Evolutionary conservation across 1,140 invertebrate species (phyloP), one percentile per base, ranked within the genome.

Genomic region (Drosophila miranda): DNA sequence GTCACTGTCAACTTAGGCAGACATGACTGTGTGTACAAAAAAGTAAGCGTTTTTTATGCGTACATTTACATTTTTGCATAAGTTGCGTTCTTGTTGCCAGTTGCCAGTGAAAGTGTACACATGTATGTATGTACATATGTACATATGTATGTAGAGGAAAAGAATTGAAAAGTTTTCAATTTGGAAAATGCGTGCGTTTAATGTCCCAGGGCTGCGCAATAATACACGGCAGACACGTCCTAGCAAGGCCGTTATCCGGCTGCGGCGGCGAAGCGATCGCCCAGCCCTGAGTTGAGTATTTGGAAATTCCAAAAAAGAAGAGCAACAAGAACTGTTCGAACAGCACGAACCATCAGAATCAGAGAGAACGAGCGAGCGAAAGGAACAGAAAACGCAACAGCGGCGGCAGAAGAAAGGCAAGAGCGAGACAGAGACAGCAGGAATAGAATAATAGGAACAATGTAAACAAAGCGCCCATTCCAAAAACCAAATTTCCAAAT

Each of bases 401-500:
- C 8, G 46, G 46, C 21, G n/a, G 11, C 3, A n/a, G 48, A 5
- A 26, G 23, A 26, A 26, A 26, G 23, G 30, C 13, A 14, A n/a
- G 8, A 28, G 49, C 9, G 49, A 23, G 23, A 7, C 3, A 11
- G 50, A 41, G 50, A 66, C 51, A 62, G 55, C 38, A 26, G 21
- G 50, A 30, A 38, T 41, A 52, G 57, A 80, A 70, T 58, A 51
- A 81, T 81, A 86, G 78, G 77, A 86, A 86, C 81, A 86, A 86
- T 86, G 81, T 86, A 86, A 86, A 86, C 82, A 86, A 82, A 82
- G 66, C 54, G 78, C 55, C 86, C 62, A 86, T 86, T 87, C 73
- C 66, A 69, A 30, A 55, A 38, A 34, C 34, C 11, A 38, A 38
- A 38, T 38, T 38, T 38, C 34, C 66, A 68, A 69, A 69, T 69